A percentile compares a stretch with the other conserved stretches of the same genome.
Conservation (phyloP, 2,797 vertebrate species). For the Cuculus canorus region DNA sequence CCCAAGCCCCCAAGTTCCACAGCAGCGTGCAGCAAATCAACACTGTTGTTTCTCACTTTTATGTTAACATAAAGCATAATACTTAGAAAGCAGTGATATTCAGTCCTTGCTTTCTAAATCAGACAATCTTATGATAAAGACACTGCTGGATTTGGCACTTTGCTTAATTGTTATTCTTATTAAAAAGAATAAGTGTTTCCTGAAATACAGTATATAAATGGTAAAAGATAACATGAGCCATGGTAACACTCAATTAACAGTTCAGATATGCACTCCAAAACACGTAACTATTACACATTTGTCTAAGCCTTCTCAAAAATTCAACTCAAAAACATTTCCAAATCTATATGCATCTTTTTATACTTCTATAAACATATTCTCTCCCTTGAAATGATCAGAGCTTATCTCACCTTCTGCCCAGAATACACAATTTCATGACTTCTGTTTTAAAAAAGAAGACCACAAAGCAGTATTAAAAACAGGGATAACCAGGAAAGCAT, state of each 20-base stretch:
- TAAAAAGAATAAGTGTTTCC: slow-evolving; percentile 27
- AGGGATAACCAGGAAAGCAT: slow-evolving; percentile 30
- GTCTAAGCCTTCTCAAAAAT: slow-evolving; percentile 22
- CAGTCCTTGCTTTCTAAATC: slow-evolving; percentile 31
- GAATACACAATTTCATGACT: neutral
- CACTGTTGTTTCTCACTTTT: neutral
- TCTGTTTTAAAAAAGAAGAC: slow-evolving; percentile 17
- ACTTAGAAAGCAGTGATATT: slow-evolving; percentile 15
- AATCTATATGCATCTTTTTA: slow-evolving; percentile 36
- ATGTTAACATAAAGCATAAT: neutral
- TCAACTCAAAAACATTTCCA: slow-evolving; percentile 33
- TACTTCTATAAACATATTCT: slow-evolving; percentile 26
- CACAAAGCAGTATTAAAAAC: slow-evolving; percentile 32
- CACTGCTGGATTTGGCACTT: slow-evolving; percentile 75
- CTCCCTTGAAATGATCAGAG: slow-evolving; percentile 14
- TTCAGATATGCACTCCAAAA: slow-evolving; percentile 34
- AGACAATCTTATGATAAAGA: slow-evolving; percentile 44
- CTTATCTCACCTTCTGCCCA: neutral
- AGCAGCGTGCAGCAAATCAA: slow-evolving; percentile 40
- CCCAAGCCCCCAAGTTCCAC: neutral
- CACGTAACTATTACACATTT: neutral
- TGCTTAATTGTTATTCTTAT: slow-evolving; percentile 27
- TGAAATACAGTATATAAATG: slow-evolving; percentile 23
- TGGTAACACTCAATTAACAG: neutral
- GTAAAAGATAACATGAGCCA: slow-evolving; percentile 3